Conservation (phyloP, 2,113 vertebrate species). For the Galbula dea region DNA sequence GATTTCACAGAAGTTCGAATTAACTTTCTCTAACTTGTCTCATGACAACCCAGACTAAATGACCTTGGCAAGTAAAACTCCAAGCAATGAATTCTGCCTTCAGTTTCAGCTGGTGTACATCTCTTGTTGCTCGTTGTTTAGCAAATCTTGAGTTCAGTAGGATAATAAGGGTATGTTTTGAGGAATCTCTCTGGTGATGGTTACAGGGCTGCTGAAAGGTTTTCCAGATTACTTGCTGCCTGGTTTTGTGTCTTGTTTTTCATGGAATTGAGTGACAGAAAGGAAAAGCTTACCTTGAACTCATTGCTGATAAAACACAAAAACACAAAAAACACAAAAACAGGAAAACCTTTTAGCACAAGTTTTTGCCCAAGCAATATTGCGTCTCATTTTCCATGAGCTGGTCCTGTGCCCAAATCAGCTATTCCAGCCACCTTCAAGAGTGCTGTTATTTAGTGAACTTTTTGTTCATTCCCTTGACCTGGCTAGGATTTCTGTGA, state of each 20-base stretch:
- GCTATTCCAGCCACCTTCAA: background rate
- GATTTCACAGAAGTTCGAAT: background rate
- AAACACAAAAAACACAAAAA: too few species aligned
- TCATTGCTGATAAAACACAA: background rate
- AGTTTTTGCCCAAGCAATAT: background rate
- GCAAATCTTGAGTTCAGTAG: background rate
- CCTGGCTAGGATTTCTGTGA: background rate
- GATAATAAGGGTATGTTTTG: background rate
- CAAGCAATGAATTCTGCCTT: background rate
- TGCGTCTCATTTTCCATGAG: background rate
- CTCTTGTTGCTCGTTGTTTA: background rate
- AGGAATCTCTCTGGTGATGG: background rate
- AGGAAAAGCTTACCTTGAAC: background rate
- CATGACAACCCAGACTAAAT: background rate
- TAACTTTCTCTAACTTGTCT: background rate
- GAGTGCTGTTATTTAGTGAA: background rate
- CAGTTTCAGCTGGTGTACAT: background rate
- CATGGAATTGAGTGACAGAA: background rate
- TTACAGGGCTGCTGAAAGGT: background rate
- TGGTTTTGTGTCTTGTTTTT: background rate
- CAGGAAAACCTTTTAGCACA: background rate
- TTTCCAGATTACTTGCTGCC: background rate
- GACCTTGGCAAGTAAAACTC: background rate
- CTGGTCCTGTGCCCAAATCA: background rate
- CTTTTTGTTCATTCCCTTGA: background rate